A percentile compares a stretch with the other conserved stretches of the same genome.
These are phyloP conservation scores for Indri indri DNA, from an alignment of 2,113 vertebrate species.

Conservation along the genomic window DNA sequence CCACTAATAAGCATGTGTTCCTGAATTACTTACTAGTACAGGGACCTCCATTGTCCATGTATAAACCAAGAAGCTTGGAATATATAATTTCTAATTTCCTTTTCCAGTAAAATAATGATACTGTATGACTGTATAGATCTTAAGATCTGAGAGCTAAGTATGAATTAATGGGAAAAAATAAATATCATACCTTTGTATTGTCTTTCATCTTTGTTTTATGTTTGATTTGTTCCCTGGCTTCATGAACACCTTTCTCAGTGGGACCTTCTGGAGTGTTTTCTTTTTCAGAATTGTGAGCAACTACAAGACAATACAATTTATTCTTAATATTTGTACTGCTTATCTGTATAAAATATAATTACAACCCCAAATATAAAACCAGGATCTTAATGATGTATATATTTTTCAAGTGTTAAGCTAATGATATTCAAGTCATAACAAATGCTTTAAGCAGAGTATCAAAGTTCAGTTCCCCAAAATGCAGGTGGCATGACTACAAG, in stretches of 20 bases:
- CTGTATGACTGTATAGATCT: not conserved
- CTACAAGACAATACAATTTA: constrained; percentile 65
- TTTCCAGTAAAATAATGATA: not conserved
- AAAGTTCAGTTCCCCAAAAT: not conserved
- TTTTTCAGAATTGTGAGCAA: constrained; percentile 14
- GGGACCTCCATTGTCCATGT: not conserved
- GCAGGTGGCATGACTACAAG: not conserved
- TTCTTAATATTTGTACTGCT: not conserved
- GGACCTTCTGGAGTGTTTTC: constrained; percentile 64
- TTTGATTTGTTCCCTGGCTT: constrained; percentile 76
- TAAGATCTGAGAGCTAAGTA: not conserved
- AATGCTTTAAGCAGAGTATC: not conserved
- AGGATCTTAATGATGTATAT: not conserved
- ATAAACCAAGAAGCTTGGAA: not conserved
- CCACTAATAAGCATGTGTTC: not conserved
- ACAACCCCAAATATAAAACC: not conserved
- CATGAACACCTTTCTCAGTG: constrained; percentile 76
- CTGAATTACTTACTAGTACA: not conserved
- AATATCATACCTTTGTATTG: constrained; percentile 77
- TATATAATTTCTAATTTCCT: not conserved
- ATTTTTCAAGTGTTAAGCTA: not conserved
- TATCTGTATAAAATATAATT: not conserved
- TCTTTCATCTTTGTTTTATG: constrained; percentile 59
- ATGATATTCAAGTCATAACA: not conserved
- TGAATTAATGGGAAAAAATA: not conserved